Conservation (phyloP, 2,113 vertebrate species). For the Colius striatus region DNA sequence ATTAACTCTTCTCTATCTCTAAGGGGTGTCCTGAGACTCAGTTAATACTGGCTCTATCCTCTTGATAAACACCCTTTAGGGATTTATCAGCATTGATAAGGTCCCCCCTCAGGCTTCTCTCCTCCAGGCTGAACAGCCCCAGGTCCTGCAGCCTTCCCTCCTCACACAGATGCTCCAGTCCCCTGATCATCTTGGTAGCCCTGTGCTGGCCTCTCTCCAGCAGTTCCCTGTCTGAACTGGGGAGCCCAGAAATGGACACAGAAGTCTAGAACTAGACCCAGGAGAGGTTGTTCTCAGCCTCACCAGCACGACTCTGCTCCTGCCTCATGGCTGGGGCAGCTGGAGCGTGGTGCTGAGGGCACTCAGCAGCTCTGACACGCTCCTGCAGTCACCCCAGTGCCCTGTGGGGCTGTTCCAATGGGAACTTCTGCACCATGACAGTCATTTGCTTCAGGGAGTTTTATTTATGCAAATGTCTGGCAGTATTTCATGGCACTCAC, state of each 20-base stretch:
- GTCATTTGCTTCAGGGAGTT: neutral
- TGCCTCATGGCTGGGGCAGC: neutral
- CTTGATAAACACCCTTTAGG: too few species aligned
- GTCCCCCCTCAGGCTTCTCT: too few species aligned
- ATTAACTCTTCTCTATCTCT: neutral
- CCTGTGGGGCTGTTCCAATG: fast-evolving
- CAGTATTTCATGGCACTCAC: neutral
- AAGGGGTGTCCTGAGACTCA: neutral
- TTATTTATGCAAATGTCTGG: neutral
- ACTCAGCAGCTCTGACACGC: neutral
- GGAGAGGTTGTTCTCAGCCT: neutral
- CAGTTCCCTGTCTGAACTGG: too few species aligned
- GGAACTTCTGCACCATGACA: neutral
- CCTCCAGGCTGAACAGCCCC: too few species aligned
- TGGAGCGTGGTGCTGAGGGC: fast-evolving
- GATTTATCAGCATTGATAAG: too few species aligned
- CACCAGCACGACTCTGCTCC: neutral
- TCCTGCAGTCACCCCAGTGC: neutral
- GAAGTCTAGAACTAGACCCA: too few species aligned
- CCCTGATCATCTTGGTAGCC: too few species aligned
- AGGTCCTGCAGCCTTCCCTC: too few species aligned
- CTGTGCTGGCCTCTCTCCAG: too few species aligned
- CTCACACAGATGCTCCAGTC: too few species aligned
- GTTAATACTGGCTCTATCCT: too few species aligned
- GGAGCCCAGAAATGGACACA: too few species aligned